Conservation (phyloP, 2,888 invertebrate species). For the Helleia helle region DNA sequence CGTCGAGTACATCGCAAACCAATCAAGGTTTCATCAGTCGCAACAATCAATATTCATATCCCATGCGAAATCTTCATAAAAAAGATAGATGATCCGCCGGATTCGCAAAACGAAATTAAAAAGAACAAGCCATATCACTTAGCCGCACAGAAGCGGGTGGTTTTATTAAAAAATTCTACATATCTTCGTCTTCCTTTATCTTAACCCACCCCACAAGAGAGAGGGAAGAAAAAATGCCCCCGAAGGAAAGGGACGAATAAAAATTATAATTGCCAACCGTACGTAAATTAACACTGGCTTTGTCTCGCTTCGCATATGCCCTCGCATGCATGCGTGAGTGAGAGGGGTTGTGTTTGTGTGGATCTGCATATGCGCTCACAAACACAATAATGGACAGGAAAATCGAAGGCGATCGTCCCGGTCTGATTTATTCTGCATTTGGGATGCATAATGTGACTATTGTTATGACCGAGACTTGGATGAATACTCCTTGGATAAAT, state of each 20-base stretch:
- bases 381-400: constrained; percentile 65
- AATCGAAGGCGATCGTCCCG: constrained; percentile 64
- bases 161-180: constrained; percentile 72
- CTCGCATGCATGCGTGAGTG: constrained; percentile 28
- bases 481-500: too few species aligned
- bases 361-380: constrained; percentile 66
- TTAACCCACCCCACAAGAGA: constrained; percentile 50
- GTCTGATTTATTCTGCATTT: constrained; percentile 45
- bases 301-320: constrained; percentile 33
- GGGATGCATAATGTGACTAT: too few species aligned
- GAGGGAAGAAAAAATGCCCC: constrained; percentile 54
- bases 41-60: constrained; percentile 72
- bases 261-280: constrained; percentile 73
- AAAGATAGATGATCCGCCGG: constrained; percentile 66
- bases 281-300: constrained; percentile 70
- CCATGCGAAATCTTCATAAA: constrained; percentile 67
- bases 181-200: constrained; percentile 68
- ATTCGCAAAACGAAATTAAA: constrained; percentile 68
- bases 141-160: constrained; percentile 66
- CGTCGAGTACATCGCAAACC: constrained; percentile 50
- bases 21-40: constrained; percentile 69
- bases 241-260: constrained; percentile 59
- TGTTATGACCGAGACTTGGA: too few species aligned
- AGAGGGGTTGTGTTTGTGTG: constrained; percentile 44
- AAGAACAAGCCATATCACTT: constrained; percentile 74